Evolutionary conservation across 2,888 invertebrate species (phyloP).

Genomic region (Penaeus monodon): DNA sequence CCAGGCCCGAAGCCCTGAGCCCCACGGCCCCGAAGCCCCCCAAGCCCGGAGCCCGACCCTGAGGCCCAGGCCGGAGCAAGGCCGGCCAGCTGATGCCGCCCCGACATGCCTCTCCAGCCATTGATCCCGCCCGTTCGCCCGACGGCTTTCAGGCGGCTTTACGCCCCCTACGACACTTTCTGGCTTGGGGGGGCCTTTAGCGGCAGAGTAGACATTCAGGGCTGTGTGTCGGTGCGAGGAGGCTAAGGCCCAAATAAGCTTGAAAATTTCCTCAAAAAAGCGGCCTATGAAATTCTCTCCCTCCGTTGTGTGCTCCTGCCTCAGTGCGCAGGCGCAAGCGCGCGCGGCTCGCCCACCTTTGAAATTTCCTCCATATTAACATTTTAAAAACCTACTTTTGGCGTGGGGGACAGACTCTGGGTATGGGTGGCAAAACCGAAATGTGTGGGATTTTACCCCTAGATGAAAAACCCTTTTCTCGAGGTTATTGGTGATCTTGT

Average conservation of each 20-base stretch:
- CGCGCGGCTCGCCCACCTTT: conserved; percentile 10
- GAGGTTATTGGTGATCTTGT: too few species aligned
- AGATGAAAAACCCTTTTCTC: too few species aligned
- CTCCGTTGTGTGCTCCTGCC: conserved; percentile 64
- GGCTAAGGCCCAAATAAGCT: neutral
- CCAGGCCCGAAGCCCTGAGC: too few species aligned
- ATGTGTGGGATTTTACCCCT: too few species aligned
- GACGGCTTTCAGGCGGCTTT: neutral
- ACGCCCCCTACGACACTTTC: neutral
- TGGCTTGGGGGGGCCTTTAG: too few species aligned
- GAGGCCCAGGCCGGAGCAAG: neutral
- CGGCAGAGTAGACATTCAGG: neutral
- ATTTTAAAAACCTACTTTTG: neutral
- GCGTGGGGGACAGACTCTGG: too few species aligned
- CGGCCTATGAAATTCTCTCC: conserved; percentile 50
- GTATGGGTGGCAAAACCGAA: neutral
- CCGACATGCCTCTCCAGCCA: conserved; percentile 33
- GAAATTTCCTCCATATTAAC: neutral
- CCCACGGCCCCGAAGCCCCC: too few species aligned
- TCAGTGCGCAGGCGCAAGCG: conserved; percentile 53
- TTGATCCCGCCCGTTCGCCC: conserved; percentile 33
- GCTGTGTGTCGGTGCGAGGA: neutral
- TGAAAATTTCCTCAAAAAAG: conserved; percentile 38
- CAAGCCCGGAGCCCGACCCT: neutral
- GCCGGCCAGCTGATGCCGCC: conserved; percentile 26